phyloP scores from a whole-genome alignment of 2,113 vertebrate genomes.

The Neolamprologus fasciatus region DNA sequence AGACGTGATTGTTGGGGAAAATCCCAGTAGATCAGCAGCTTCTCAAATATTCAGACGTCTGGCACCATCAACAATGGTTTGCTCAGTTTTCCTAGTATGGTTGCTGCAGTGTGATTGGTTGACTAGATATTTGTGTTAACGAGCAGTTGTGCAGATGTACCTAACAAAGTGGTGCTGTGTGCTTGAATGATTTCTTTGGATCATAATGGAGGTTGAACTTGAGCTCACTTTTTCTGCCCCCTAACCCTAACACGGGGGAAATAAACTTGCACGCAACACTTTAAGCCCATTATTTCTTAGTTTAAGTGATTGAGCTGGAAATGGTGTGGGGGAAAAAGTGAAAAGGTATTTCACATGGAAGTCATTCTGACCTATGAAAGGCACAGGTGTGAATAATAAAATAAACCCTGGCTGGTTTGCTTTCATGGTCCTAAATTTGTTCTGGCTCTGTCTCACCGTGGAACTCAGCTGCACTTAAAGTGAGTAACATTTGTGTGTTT shows the following conservation, averaged over 20 bases:
- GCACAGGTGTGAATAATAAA: background rate
- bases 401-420: background rate
- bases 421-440: background rate
- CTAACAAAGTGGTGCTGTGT: background rate
- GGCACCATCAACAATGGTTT: background rate
- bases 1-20: background rate
- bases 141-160: background rate
- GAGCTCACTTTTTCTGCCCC: background rate
- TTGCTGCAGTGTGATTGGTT: background rate
- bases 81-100: background rate
- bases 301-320: background rate
- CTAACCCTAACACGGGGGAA: background rate
- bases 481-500: background rate
- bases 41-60: background rate
- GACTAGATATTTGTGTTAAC: background rate
- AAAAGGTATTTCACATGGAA: background rate
- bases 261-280: background rate
- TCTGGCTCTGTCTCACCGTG: background rate
- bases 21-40: background rate
- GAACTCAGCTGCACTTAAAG: background rate
- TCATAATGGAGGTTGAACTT: background rate
- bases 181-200: background rate
- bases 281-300: background rate
- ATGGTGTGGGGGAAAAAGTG: background rate
- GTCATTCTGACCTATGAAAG: background rate